phyloP scores from a whole-genome alignment of 2,113 vertebrate species.

The Xyrauchen texanus region DNA sequence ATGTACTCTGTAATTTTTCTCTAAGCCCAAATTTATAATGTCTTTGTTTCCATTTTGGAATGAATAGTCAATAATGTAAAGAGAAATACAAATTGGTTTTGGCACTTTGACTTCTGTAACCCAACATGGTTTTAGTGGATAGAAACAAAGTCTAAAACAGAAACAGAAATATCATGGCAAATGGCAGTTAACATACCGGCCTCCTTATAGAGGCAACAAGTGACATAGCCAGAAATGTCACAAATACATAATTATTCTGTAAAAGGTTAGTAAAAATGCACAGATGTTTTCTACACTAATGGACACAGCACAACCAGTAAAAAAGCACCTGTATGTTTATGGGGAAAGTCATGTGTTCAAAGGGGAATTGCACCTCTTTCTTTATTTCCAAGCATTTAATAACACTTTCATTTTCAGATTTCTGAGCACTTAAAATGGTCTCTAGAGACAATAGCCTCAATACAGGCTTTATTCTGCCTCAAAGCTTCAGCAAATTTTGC shows the following conservation, averaged over 20 bases:
- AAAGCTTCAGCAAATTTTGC: neutral
- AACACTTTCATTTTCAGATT: constrained; percentile 5
- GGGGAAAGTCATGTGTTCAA: constrained; percentile 57
- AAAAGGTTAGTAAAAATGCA: constrained; percentile 62
- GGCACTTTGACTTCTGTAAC: constrained; percentile 64
- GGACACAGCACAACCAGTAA: too few species aligned
- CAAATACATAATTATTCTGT: constrained; percentile 65
- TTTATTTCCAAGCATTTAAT: neutral
- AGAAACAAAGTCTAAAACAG: constrained; percentile 54
- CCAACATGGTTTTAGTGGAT: constrained; percentile 44
- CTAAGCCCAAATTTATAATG: too few species aligned
- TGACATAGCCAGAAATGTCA: constrained; percentile 47
- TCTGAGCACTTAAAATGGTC: neutral
- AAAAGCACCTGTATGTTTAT: constrained; percentile 75
- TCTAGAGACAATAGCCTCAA: neutral
- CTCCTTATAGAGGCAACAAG: too few species aligned
- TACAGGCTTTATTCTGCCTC: neutral
- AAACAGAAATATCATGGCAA: constrained; percentile 51
- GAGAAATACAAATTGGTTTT: constrained; percentile 60
- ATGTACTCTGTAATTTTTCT: neutral
- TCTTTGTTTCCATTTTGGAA: too few species aligned
- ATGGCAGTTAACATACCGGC: constrained; percentile 53
- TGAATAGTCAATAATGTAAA: constrained; percentile 32
- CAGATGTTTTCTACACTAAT: constrained; percentile 55
- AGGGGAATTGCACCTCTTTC: constrained; percentile 16